Evolutionary conservation across 2,113 vertebrate species (phyloP), one percentile per base, ranked within the genome.

Genomic region (Lagopus leucura): DNA sequence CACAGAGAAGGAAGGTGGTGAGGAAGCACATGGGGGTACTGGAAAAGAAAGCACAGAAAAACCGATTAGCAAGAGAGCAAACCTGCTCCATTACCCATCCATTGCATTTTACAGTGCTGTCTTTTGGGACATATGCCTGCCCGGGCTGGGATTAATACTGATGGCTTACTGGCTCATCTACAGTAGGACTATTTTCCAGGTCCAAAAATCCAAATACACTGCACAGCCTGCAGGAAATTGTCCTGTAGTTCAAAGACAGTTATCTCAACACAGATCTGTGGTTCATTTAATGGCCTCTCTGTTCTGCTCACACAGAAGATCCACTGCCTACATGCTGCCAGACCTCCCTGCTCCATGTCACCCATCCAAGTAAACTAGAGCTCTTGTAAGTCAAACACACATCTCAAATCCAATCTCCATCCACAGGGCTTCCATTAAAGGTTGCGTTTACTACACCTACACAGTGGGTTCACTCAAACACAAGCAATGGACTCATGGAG

Each of bases 291-390:
- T 54, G 34, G 43, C 47, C 43, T 79, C 74, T 67, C 7, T 19
- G 8, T 12, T 47, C 27, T 16, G 10, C 66, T 85, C 48, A 66
- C 27, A 65, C 8, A 82, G 67, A 67, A 75, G 57, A 69, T 48
- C 32, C 22, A 69, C 32, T 27, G 45, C 42, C 52, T 32, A 38
- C 36, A 83, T 80, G 45, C 42, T 15, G 19, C 32, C 64, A 87
- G 38, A 57, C 5, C 0, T 34, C 43, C 0, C 13, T 10, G 5
- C 63, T 4, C 17, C 12, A n/a, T 1, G 0, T 64, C 25, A 79
- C 6, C 54, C 32, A 57, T 30, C 27, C 52, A 54, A 54, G 10
- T 25, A 86, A 88, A 84, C 16, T 22, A 78, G 6, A 30, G 45
- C 54, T 79, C 42, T 89, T 47, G 13, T 25, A 73, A 87, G 43